These are phyloP conservation scores for Aphrocallistes beatrix DNA, from an alignment of 37 sponge, comb jelly and placozoan genomes.

Conservation along the genomic window DNA sequence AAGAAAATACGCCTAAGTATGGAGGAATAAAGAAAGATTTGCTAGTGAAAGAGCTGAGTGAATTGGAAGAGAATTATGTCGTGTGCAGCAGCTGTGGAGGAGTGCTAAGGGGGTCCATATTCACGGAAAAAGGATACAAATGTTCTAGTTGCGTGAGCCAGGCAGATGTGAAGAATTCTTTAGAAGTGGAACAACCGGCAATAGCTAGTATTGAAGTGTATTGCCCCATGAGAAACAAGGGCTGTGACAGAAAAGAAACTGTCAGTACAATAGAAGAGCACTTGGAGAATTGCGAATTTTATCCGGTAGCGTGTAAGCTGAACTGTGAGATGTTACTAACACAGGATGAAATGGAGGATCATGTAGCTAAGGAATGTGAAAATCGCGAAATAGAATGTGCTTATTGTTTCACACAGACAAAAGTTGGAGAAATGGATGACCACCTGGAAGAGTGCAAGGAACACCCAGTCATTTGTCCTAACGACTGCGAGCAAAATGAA, in stretches of 20 bases:
- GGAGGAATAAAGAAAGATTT: not conserved
- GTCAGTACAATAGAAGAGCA: not conserved
- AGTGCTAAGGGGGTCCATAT: not conserved
- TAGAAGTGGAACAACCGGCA: not conserved
- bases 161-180: not conserved
- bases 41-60: conserved; percentile 2
- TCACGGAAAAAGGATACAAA: not conserved
- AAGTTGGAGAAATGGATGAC: not conserved
- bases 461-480: not conserved
- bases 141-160: not conserved
- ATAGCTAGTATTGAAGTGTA: not conserved
- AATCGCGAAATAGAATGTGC: not conserved
- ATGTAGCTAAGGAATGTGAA: not conserved
- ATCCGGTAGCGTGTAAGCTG: not conserved
- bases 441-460: not conserved
- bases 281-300: not conserved
- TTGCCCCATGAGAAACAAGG: conserved; percentile 4
- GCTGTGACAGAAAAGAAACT: not conserved
- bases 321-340: not conserved
- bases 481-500: not conserved
- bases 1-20: not conserved
- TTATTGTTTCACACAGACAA: not conserved
- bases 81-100: not conserved
- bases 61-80: not conserved
- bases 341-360: not conserved